These are phyloP conservation scores for Ianthella basta DNA, from an alignment of 37 sponge, comb jelly and placozoan species.

Conservation along the genomic window DNA sequence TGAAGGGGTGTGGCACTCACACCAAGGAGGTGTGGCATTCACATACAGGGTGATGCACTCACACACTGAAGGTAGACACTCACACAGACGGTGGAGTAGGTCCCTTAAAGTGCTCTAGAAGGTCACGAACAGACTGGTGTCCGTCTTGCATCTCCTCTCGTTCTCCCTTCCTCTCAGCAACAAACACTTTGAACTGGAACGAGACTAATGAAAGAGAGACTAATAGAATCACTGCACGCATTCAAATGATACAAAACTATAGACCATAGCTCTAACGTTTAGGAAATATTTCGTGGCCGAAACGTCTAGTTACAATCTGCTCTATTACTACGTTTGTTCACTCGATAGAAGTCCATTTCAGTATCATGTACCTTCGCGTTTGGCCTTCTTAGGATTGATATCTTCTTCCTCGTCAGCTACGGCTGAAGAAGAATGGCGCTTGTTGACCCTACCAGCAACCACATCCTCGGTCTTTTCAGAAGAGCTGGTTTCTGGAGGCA, in stretches of 20 bases:
- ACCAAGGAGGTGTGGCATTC: too few species aligned
- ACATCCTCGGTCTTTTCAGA: background rate
- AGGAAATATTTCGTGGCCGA: background rate
- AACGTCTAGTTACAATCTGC: background rate
- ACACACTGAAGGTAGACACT: conserved; percentile 39
- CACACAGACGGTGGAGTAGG: conserved; percentile 6
- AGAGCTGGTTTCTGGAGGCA: background rate
- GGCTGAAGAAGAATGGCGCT: background rate
- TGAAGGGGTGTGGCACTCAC: too few species aligned
- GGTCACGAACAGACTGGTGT: conserved; percentile 62
- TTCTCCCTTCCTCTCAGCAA: conserved; percentile 82
- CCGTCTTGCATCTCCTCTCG: conserved; percentile 94
- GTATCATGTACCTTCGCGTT: background rate
- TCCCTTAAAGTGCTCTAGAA: conserved; percentile 17
- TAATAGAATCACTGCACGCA: background rate
- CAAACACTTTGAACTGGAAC: conserved; percentile 56
- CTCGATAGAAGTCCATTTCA: too few species aligned
- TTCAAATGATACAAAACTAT: background rate
- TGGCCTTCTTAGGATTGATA: background rate
- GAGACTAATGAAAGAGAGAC: background rate
- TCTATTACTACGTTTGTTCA: too few species aligned
- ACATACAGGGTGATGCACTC: background rate
- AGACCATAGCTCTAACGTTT: too few species aligned
- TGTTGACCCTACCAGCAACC: background rate
- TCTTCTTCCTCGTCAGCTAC: background rate